Evolutionary conservation across 2,888 invertebrate species (phyloP).

Genomic region (Morpho deidamia): DNA sequence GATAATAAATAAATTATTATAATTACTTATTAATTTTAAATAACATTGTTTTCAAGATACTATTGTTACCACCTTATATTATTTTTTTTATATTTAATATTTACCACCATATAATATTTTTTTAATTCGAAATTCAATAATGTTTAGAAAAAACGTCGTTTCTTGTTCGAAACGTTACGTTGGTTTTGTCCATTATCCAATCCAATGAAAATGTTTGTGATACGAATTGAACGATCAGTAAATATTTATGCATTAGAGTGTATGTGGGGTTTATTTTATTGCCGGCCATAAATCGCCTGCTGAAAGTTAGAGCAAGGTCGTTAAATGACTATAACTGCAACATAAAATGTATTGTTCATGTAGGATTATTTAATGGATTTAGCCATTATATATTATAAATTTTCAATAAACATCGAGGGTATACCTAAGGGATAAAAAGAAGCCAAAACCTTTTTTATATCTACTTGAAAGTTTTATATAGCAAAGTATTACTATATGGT

Average conservation of each 20-base stretch:
- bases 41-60: too few species aligned
- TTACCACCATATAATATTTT: too few species aligned
- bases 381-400: neutral
- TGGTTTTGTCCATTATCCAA: constrained; percentile 4
- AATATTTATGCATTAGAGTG: constrained; percentile 23
- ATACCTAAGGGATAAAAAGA: too few species aligned
- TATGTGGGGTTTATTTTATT: constrained; percentile 21
- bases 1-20: too few species aligned
- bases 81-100: too few species aligned
- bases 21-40: too few species aligned
- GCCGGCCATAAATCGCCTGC: constrained; percentile 21
- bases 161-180: neutral
- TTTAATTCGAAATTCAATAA: too few species aligned
- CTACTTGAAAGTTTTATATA: too few species aligned
- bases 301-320: constrained; percentile 14
- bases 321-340: constrained; percentile 15
- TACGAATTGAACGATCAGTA: constrained; percentile 16
- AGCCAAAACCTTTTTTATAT: neutral
- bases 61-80: too few species aligned
- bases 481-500: too few species aligned
- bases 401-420: too few species aligned
- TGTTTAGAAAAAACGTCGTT: neutral
- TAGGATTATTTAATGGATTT: constrained; percentile 2
- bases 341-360: constrained; percentile 8
- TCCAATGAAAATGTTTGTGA: neutral